Conservation (phyloP, 2,797 vertebrate genomes). For the Merluccius polli region DNA sequence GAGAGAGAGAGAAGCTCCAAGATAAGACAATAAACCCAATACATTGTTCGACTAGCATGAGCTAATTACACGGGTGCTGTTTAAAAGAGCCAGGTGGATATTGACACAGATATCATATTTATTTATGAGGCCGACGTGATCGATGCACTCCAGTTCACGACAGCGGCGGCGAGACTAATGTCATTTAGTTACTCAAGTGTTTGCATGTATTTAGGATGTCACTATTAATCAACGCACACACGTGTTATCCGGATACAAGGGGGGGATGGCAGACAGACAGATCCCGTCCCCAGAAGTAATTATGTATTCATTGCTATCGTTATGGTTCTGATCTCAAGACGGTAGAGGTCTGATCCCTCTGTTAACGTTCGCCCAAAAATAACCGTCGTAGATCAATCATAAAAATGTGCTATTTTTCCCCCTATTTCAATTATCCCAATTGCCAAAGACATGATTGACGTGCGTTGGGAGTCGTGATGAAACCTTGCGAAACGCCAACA, state of each 20-base stretch:
- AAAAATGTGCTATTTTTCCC: neutral
- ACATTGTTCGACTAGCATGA: neutral
- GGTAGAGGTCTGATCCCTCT: neutral
- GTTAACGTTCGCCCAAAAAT: neutral
- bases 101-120: neutral
- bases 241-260: neutral
- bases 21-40: neutral
- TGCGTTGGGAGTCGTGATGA: neutral
- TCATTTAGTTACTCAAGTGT: neutral
- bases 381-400: neutral
- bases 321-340: slow-evolving; percentile 29
- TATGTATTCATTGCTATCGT: slow-evolving; percentile 35
- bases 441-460: neutral
- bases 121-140: neutral
- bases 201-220: neutral
- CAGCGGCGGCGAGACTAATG: neutral
- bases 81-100: neutral
- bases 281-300: slow-evolving; percentile 31
- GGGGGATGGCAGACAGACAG: too few relatives aligned
- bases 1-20: too few relatives aligned
- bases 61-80: neutral
- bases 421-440: neutral
- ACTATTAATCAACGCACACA: neutral
- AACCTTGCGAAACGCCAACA: too few relatives aligned
- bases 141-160: too few relatives aligned